Evolutionary conservation across 2,113 vertebrate genomes (phyloP), one percentile per base, ranked within the genome.

Genomic region (Tauraco erythrolophus): DNA sequence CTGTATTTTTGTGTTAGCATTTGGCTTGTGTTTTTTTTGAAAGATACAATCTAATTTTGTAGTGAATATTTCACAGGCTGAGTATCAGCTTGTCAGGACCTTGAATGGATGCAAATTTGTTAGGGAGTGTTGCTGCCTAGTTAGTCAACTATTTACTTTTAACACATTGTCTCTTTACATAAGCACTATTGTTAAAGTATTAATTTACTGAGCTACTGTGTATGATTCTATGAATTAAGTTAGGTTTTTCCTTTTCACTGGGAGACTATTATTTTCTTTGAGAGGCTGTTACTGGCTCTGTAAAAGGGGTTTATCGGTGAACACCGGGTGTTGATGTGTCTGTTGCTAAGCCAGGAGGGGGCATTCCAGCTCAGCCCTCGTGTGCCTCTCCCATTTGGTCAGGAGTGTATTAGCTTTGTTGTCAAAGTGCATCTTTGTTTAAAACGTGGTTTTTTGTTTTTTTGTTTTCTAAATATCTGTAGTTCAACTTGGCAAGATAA

Each of bases 331-430:
- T 4, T 89, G 65, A 46, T 35, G 19, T 10, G 9, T 78, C 48
- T 82, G 58, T 74, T 69, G 85, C 17, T 35, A 65, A 91, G 64
- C 94, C 95, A 96, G 94, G 92, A 97, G 94, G 94, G 94, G 96
- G 70, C 93, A 96, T 97, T 96, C 78, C 83, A 86, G 58, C 91
- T 93, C 87, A 97, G 82, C 77, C 70, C 77, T 95, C 71, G 16
- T 19, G 5, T 53, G 18, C 28, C 37, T 5, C n/a, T 48, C 80
- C 5, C 0, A 24, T 62, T 69, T 86, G 60, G 35, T 66, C 25
- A 43, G 30, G 28, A 22, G 11, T 56, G 4, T 13, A 7, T 82
- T 88, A 71, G n/a, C 35, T 91, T 62, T 91, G 46, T 76, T 93
- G 85, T 50, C 45, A 46, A 28, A 76, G 37, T 10, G 7, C 22